Evolutionary conservation across 2,888 invertebrate species (phyloP), one percentile per base, ranked within the genome.

Genomic region (Malacosoma neustria): DNA sequence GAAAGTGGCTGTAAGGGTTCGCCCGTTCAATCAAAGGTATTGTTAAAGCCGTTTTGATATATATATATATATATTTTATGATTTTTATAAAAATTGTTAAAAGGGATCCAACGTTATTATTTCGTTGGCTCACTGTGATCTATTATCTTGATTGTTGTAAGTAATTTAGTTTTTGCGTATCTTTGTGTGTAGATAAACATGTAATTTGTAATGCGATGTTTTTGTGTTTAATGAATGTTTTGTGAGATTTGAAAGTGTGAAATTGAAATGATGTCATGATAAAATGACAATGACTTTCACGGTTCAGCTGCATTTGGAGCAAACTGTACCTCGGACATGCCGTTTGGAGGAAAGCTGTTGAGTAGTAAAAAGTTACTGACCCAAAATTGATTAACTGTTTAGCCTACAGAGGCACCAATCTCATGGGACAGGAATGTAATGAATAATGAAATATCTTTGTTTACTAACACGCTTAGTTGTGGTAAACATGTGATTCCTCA

Each of bases 1-100:
- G 64, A 95, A 95, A 89, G 95, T 95, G 71, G 95, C 95, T 65
- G 95, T 95, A 58, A 90, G 95, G 87, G 94, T 95, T 81, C 91
- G 95, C 72, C 95, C 95, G 79, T 94, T 95, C 84, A 95, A 94
- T 87, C 90, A 93, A 84, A 93, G 95, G 95, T 95, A 74, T 58
- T 37, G 12, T 36, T 47, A 42, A 33, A 42, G 15, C n/a, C n/a
- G n/a, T n/a, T n/a, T n/a, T n/a, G n/a, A n/a, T n/a, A n/a, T n/a
- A 40, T 37, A 43, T 46, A 46, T 22, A 42, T 15, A 39, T 48
- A 55, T 54, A 42, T 37, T 33, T 32, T 41, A 46, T 47, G 38
- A 29, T 69, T 58, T 61, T 64, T 57, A 59, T 49, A 51, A 56
- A 48, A 44, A 46, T 47, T 58, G 52, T 37, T 48, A 48, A 44